These are phyloP conservation scores for Petrophora chlorosata DNA, from an alignment of 2,888 invertebrate species.

Conservation along the genomic window DNA sequence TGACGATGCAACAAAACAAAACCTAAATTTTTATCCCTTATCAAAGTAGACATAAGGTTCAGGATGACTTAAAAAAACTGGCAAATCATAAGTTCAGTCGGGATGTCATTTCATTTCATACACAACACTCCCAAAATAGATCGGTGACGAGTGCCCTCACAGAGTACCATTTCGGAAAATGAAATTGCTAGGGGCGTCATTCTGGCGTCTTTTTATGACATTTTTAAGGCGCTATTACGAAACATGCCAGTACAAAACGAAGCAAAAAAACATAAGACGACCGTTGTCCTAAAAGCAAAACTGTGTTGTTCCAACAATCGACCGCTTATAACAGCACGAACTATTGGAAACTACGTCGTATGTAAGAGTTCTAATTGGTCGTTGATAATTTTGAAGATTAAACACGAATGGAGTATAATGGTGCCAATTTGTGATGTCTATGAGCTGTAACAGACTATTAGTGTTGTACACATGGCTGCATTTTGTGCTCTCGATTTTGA, in stretches of 20 bases:
- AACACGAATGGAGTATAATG: conserved; percentile 57
- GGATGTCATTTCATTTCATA: conserved; percentile 80
- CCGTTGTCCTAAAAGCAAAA: conserved; percentile 47
- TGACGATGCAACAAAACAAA: conserved; percentile 68
- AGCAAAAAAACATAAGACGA: conserved; percentile 31
- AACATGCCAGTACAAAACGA: conserved; percentile 32
- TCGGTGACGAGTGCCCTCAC: conserved; percentile 73
- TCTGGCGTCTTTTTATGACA: conserved; percentile 62
- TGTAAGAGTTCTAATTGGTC: conserved; percentile 53
- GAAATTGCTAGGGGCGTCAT: conserved; percentile 75
- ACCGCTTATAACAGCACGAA: conserved; percentile 34
- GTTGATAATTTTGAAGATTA: conserved; percentile 53
- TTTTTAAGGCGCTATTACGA: conserved; percentile 52
- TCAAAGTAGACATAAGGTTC: conserved; percentile 19
- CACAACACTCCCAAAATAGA: conserved; percentile 79
- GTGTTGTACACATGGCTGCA: conserved; percentile 39
- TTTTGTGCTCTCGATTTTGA: conserved; percentile 64
- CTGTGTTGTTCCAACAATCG: conserved; percentile 43
- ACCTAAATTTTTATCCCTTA: conserved; percentile 41
- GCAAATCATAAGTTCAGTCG: conserved; percentile 41
- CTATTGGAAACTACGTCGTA: conserved; percentile 24
- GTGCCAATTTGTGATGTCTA: conserved; percentile 63
- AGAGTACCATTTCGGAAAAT: conserved; percentile 76
- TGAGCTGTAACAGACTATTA: conserved; percentile 36
- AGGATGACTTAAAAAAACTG: conserved; percentile 11